Evolutionary conservation across 2,797 vertebrate genomes (phyloP), one percentile per base, ranked within the genome.

Genomic region (Acrossocheilus wenchowensis): DNA sequence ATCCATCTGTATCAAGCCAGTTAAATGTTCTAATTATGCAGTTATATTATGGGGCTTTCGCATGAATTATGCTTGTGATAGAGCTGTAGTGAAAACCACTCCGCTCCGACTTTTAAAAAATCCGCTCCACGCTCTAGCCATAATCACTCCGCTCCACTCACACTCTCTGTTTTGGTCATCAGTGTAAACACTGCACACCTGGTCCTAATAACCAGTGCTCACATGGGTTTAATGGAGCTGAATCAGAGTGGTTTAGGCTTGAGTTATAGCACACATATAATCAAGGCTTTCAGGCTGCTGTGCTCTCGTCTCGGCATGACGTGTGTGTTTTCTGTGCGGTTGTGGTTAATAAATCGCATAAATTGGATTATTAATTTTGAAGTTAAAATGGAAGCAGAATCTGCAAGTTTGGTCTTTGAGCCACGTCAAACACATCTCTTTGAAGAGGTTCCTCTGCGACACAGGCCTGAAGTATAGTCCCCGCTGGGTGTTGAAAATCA

Each of bases 321-420:
- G 30, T 21, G 39, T 23, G 30, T 45, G 72, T 34, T 83, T 19
- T 64, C 17, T 62, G 36, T 75, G 71, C 21, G 26, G 54, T 74
- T 83, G 71, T 36, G 71, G 71, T 36, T n/a, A 19, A 26, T 26
- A 26, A 26, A 50, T 75, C 11, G 39, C 71, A 74, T 83, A 64
- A 48, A 64, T 50, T 50, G 41, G 41, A 48, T 75, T 83, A 64
- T 83, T 62, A 74, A 74, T 62, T 48, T 41, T 74, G 11, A 74
- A 48, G 54, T 36, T 64, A 17, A 62, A 83, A 75, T 64, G 71
- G 41, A 62, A 62, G 41, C 12, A 23, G 52, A 73, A 62, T 73
- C 10, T 30, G n/a, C 41, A 17, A n/a, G 68, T 73, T 83, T 73
- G 52, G 50, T 72, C 66, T 71, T 82, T 19, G 23, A 60, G 69